phyloP scores from a whole-genome alignment of 2,113 vertebrate genomes.

The Onychostoma macrolepis region DNA sequence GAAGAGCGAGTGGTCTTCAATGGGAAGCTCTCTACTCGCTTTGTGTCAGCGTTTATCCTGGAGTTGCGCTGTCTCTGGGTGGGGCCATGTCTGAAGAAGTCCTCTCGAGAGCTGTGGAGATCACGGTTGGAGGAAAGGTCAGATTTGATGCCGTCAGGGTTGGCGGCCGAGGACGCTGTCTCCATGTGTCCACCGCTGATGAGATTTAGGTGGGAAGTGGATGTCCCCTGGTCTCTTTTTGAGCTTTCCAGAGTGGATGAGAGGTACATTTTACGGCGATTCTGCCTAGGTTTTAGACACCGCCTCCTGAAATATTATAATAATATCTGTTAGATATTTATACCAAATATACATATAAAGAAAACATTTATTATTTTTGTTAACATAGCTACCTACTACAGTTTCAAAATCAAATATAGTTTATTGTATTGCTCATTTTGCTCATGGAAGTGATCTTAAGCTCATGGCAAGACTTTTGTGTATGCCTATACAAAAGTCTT shows the following conservation, averaged over 20 bases:
- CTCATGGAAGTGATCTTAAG: background rate
- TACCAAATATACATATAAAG: background rate
- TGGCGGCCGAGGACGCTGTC: constrained; percentile 70
- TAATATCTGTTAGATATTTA: background rate
- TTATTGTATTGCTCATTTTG: background rate
- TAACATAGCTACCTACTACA: background rate
- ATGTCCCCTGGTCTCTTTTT: constrained; percentile 83
- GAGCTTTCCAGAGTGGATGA: constrained; percentile 74
- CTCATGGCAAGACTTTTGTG: background rate
- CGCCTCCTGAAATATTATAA: constrained; percentile 71
- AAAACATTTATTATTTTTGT: background rate
- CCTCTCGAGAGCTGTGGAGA: constrained; percentile 72
- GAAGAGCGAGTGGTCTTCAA: constrained; percentile 72
- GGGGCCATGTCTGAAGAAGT: constrained; percentile 74
- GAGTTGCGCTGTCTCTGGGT: constrained; percentile 65
- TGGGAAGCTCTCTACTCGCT: constrained; percentile 70
- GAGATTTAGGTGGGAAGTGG: constrained; percentile 84
- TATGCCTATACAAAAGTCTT: background rate
- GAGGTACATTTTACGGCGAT: constrained; percentile 79
- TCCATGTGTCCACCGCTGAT: constrained; percentile 82
- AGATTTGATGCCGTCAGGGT: constrained; percentile 75
- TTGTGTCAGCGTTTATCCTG: constrained; percentile 59
- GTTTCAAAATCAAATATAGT: background rate
- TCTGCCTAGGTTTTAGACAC: constrained; percentile 83
- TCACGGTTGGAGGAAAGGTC: constrained; percentile 74